phyloP scores from a whole-genome alignment of 2,888 invertebrate species.

The Phlogophora meticulosa region DNA sequence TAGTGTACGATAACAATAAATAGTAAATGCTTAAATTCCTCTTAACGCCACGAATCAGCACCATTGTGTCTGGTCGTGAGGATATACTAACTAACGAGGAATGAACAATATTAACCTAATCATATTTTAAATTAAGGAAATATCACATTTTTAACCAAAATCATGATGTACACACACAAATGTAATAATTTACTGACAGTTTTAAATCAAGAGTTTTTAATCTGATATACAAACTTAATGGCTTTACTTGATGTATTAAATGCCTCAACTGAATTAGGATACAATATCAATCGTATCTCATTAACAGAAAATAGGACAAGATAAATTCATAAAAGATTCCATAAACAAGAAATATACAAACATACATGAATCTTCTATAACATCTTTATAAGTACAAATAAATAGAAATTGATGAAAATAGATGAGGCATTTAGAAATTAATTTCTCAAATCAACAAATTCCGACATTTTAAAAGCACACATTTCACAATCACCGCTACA shows the following conservation, averaged over 20 bases:
- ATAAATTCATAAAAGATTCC: constrained; percentile 34
- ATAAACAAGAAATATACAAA: constrained; percentile 37
- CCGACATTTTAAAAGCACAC: constrained; percentile 13
- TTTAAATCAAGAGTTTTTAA: constrained; percentile 39
- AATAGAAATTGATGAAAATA: neutral
- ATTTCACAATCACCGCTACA: constrained; percentile 36
- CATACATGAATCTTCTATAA: constrained; percentile 18
- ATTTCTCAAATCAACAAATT: constrained; percentile 5
- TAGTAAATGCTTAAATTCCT: constrained; percentile 74
- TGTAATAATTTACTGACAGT: constrained; percentile 9
- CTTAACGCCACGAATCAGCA: constrained; percentile 52
- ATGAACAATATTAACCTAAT: constrained; percentile 72
- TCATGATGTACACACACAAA: constrained; percentile 68
- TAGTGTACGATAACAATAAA: constrained; percentile 67
- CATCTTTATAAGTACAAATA: constrained; percentile 13
- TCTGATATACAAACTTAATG: constrained; percentile 28
- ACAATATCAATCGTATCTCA: neutral
- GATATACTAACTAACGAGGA: constrained; percentile 66
- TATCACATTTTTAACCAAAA: constrained; percentile 79
- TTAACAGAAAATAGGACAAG: neutral
- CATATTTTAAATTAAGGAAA: constrained; percentile 69
- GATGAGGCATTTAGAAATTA: constrained; percentile 39
- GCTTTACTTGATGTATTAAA: constrained; percentile 19
- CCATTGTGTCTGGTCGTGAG: constrained; percentile 43
- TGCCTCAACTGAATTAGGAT: constrained; percentile 35